Conservation (phyloP, 2,797 vertebrate genomes). For the Enteromius mattozi region DNA sequence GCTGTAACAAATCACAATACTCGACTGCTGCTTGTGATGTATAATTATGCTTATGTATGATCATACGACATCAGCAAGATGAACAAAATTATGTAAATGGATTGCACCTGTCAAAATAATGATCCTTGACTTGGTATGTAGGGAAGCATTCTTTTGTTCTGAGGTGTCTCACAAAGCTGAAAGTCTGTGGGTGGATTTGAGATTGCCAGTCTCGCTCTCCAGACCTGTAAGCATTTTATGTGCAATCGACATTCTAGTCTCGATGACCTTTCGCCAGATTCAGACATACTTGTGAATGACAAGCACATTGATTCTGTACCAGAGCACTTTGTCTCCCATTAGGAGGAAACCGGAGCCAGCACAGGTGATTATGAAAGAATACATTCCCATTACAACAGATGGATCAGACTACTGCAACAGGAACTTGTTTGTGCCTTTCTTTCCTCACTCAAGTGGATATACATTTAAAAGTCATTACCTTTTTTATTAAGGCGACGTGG, state of each 20-base stretch:
- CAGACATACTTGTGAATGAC: constrained; percentile 73
- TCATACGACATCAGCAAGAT: constrained; percentile 10
- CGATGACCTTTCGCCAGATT: constrained; percentile 73
- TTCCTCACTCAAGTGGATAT: not conserved
- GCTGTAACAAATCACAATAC: not conserved
- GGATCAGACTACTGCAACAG: not conserved
- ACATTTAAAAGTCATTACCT: not conserved
- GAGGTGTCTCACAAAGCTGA: not conserved
- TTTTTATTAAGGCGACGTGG: not conserved
- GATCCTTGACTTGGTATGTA: not conserved
- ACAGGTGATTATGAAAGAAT: constrained; percentile 21
- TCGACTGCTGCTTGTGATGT: not conserved
- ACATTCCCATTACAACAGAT: not conserved
- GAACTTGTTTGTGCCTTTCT: not conserved
- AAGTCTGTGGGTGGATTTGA: constrained; percentile 9
- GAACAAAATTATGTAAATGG: constrained; percentile 3
- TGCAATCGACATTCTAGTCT: constrained; percentile 65
- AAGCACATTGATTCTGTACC: constrained; percentile 69
- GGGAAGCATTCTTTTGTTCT: constrained; percentile 19
- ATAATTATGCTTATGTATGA: not conserved
- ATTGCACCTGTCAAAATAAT: constrained; percentile 11
- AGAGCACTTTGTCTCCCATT: constrained; percentile 63
- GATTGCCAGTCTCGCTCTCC: constrained; percentile 10
- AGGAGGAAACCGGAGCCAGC: constrained; percentile 31
- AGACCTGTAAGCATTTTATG: constrained; percentile 61